These are phyloP conservation scores for Callyntrura guangdongensis DNA, from an alignment of 2,888 invertebrate genomes.

Conservation along the genomic window DNA sequence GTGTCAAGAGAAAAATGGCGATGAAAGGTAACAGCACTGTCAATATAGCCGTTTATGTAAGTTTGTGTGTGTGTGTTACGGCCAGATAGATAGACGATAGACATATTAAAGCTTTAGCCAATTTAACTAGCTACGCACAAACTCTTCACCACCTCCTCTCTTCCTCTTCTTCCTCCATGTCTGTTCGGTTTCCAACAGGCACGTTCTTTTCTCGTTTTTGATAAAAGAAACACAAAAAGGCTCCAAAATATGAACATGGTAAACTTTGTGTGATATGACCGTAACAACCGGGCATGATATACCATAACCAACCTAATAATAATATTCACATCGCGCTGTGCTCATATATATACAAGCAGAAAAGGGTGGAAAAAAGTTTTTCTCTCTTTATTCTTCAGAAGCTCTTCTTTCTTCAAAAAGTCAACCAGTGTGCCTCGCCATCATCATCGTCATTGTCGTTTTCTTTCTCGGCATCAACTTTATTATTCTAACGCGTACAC, in stretches of 20 bases:
- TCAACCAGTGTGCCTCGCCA: conserved; percentile 41
- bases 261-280: neutral
- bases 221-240: neutral
- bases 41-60: neutral
- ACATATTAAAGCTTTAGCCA: conserved; percentile 43
- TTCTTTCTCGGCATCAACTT: conserved; percentile 13
- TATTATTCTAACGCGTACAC: neutral
- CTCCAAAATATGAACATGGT: neutral
- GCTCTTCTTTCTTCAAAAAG: conserved; percentile 28
- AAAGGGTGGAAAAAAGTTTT: neutral
- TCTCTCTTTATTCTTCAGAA: neutral
- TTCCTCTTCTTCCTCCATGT: neutral
- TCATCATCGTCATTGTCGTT: conserved; percentile 16
- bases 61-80: neutral
- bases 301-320: conserved; percentile 26
- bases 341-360: neutral
- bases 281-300: neutral
- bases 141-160: neutral
- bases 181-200: neutral
- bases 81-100: conserved; percentile 31
- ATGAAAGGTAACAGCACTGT: conserved; percentile 16
- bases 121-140: conserved; percentile 17
- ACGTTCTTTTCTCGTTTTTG: conserved; percentile 17
- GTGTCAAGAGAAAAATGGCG: conserved; percentile 31
- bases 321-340: conserved; percentile 38